These are phyloP conservation scores for Squalus acanthias DNA, from an alignment of 2,797 vertebrate species.

Conservation along the genomic window DNA sequence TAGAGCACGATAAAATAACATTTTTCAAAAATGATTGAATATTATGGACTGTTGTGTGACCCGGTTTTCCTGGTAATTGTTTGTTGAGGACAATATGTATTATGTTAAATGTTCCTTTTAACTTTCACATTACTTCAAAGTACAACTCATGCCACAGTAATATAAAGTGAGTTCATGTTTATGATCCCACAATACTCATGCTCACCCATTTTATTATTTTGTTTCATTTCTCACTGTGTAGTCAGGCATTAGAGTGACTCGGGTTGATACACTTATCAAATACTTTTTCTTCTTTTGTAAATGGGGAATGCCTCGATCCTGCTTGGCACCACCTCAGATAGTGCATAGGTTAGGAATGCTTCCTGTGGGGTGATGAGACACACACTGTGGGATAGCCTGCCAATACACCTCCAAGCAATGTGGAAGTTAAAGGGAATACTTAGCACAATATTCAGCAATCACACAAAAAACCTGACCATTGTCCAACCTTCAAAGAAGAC, in stretches of 20 bases:
- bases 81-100: background rate
- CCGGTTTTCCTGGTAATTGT: background rate
- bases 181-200: background rate
- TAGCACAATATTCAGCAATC: background rate
- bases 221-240: no score
- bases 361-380: no score
- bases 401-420: no score
- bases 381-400: no score
- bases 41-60: background rate
- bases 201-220: no score
- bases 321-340: no score
- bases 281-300: no score
- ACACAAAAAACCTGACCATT: background rate
- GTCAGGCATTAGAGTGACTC: no score
- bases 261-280: no score
- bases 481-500: background rate
- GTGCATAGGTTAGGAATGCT: no score
- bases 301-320: no score
- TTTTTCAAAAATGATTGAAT: background rate
- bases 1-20: background rate
- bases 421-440: no score
- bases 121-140: background rate
- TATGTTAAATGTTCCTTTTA: background rate
- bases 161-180: background rate
- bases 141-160: background rate